Evolutionary conservation across 1,140 invertebrate genomes (phyloP).

Genomic region (Bombyx mori): DNA sequence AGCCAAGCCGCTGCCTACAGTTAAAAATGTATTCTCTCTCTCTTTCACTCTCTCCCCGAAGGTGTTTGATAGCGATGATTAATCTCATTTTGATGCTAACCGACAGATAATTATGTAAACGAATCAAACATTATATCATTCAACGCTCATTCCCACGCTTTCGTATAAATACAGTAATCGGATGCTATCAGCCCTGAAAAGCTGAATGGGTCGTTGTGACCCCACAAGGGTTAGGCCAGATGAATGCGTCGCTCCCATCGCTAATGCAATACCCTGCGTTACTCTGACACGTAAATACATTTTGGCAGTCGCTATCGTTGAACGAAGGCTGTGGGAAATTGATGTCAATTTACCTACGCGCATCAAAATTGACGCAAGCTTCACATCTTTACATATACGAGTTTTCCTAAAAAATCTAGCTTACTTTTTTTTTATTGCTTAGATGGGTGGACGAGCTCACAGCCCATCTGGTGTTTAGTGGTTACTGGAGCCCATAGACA

Average conservation of each 20-base stretch:
- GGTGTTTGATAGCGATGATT: no score
- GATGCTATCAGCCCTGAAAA: slow-evolving; percentile 24
- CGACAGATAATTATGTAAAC: neutral
- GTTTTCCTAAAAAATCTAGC: no score
- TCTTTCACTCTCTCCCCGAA: no score
- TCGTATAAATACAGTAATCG: slow-evolving; percentile 33
- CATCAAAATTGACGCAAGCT: neutral
- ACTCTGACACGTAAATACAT: slow-evolving; percentile 39
- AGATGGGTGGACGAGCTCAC: no score
- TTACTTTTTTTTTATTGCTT: no score
- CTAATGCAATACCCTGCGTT: slow-evolving; percentile 28
- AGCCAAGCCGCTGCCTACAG: no score
- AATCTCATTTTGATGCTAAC: no score
- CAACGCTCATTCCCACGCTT: neutral
- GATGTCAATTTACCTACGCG: slow-evolving; percentile 1
- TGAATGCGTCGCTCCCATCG: slow-evolving; percentile 33
- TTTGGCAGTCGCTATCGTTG: slow-evolving; percentile 3
- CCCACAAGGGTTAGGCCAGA: slow-evolving; percentile 43
- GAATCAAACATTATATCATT: neutral
- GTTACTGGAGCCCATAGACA: no score
- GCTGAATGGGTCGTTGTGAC: slow-evolving; percentile 39
- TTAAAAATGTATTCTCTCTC: no score
- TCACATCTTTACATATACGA: no score
- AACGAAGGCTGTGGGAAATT: neutral
- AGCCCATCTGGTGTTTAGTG: no score